phyloP scores from a whole-genome alignment of 2,888 invertebrate genomes.

The Andrena camellia region DNA sequence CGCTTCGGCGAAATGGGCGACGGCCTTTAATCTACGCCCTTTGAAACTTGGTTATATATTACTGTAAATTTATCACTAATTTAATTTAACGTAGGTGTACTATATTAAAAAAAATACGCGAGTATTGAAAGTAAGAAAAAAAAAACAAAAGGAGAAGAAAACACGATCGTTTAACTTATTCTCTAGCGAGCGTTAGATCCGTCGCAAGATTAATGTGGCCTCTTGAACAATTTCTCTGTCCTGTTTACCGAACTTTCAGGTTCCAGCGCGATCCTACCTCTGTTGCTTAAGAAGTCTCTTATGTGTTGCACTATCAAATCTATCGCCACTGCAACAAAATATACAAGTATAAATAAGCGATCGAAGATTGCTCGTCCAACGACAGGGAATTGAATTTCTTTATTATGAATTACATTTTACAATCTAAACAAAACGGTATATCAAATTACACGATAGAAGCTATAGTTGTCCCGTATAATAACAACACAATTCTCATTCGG shows the following conservation, averaged over 20 bases:
- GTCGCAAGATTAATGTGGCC: constrained; percentile 79
- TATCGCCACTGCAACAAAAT: constrained; percentile 94
- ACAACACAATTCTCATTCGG: not conserved
- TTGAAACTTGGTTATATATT: constrained; percentile 27
- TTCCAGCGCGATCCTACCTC: constrained; percentile 82
- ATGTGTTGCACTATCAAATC: constrained; percentile 99
- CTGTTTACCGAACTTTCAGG: constrained; percentile 79
- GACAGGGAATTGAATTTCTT: constrained; percentile 43
- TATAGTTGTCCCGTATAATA: constrained; percentile 22
- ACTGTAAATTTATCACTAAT: constrained; percentile 30
- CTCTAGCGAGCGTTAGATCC: constrained; percentile 14
- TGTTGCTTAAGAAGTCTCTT: constrained; percentile 93
- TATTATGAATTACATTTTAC: constrained; percentile 61
- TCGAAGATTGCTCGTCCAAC: constrained; percentile 28
- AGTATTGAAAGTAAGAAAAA: constrained; percentile 44
- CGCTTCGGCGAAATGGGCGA: too few relatives aligned
- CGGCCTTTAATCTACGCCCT: constrained; percentile 6
- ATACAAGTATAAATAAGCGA: constrained; percentile 46
- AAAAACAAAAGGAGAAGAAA: not conserved
- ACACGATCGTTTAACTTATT: constrained; percentile 30
- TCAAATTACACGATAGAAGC: constrained; percentile 58
- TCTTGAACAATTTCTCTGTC: constrained; percentile 78
- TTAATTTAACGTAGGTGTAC: constrained; percentile 16
- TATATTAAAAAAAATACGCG: constrained; percentile 32
- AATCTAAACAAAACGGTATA: constrained; percentile 51